Evolutionary conservation across 2,888 invertebrate species (phyloP), one percentile per base, ranked within the genome.

Genomic region (Volucella bombylans): DNA sequence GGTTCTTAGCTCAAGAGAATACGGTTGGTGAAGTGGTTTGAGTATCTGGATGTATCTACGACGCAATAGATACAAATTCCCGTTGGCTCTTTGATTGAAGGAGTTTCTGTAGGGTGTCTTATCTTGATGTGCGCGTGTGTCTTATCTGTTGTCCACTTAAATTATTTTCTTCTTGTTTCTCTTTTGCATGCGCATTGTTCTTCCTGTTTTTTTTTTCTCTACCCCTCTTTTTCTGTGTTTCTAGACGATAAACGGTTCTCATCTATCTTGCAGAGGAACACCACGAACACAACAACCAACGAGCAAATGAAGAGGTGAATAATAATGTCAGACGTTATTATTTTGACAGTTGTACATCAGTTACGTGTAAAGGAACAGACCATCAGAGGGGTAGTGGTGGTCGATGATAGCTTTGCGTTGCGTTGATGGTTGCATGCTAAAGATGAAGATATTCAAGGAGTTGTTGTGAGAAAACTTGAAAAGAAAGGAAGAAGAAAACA

Each of bases 241-340:
- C 31, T 15, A 49, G 57, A 43, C 82, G 74, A 76, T 83, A 80
- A 83, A 83, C 80, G 80, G 74, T 74, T 71, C 74, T 76, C 80
- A 80, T 83, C 69, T 64, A 76, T 83, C 71, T 79, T 79, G 59
- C 41, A 45, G 73, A 65, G 52, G 47, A 89, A 87, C 87, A 88
- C 86, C 88, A 86, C 88, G 89, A 87, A 88, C 52, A 89, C 88
- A 87, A 87, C 86, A 87, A 82, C 76, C 71, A 57, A 61, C 85
- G 74, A 85, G 73, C 87, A 87, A 88, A 89, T 88, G 88, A 88
- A 85, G 74, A 81, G 81, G 76, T 76, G 85, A 77, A 85, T 76
- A 81, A 45, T 81, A 81, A 85, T 81, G 71, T 81, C 81, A 67
- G 81, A 72, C 81, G 77, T 81, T 68, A 77, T 72, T 85, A 81